Base-by-base conservation (phyloP, 92 coral and sea anemone genomes). In the Paragorgia papillata region DNA sequence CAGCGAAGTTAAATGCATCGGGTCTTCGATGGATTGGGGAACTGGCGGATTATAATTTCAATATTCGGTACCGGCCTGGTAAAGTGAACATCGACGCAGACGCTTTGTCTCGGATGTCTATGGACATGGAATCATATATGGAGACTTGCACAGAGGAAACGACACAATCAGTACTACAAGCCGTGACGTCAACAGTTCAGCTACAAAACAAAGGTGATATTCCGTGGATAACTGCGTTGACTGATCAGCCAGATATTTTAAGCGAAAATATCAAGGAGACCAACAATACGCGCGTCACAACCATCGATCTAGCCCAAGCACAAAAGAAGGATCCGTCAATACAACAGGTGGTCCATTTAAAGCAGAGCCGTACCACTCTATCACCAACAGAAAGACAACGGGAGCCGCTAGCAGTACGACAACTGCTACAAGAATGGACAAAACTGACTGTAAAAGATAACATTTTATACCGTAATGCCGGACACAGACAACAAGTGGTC, bases 51-150 rank as follows among this genome's bases (percentile, higher is more conserved):
- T n/a, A n/a, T n/a, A n/a, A n/a, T n/a, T n/a, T n/a, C n/a, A n/a
- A n/a, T n/a, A n/a, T 77, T 5, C 63, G 68, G 24, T 82, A 86
- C 31, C 79, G 87, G 2, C 90, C 84, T 13, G 90, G 87, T 7
- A 77, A 67, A 74, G 67, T 74, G 26, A 82, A 82, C 50, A 48
- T 27, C 17, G 87, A 86, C 66, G 87, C 90, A n/a, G 87, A 86
- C 53, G 63, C 82, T 9, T 65, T 86, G 63, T 75, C 90, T 20
- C 43, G n/a, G n/a, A n/a, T n/a, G n/a, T n/a, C n/a, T n/a, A n/a
- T n/a, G n/a, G n/a, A n/a, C n/a, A n/a, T n/a, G 57, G 69, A 73
- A 30, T 49, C 54, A 22, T 85, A 80, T 28, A 73, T 73, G 57
- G 4, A 62, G 13, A 31, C 68, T 20, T 79, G 88, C 29, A 68